Conservation (phyloP, 2,113 vertebrate genomes). For the Nannobrachium achirus region DNA sequence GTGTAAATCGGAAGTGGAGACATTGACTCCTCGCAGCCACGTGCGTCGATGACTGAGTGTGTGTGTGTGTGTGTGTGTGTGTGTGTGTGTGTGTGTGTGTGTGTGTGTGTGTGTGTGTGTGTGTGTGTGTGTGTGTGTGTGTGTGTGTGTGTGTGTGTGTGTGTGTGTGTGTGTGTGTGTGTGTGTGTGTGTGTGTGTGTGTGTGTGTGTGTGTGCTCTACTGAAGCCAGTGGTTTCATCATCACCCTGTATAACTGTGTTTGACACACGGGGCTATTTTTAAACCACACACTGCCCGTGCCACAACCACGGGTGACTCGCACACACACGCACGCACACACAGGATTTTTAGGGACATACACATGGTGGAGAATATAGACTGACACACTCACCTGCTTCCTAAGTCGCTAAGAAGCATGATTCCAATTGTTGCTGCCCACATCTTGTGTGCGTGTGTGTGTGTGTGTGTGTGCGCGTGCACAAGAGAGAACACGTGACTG, state of each 20-base stretch:
- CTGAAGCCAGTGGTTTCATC: slow-evolving; percentile 53
- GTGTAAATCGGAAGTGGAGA: not conserved
- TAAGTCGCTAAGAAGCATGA: slow-evolving; percentile 11
- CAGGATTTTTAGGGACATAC: slow-evolving; percentile 45
- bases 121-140: too few relatives aligned
- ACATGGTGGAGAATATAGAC: slow-evolving; percentile 26
- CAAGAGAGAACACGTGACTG: too few relatives aligned
- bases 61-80: not conserved
- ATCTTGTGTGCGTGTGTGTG: not conserved
- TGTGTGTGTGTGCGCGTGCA: not conserved
- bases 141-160: not conserved
- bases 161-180: slow-evolving; percentile 19
- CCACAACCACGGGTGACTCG: slow-evolving; percentile 53
- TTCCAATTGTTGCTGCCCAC: slow-evolving; percentile 36
- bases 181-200: slow-evolving; percentile 12
- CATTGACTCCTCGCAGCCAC: too few relatives aligned
- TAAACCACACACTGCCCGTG: slow-evolving; percentile 34
- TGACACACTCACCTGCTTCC: slow-evolving; percentile 1
- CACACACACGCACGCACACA: slow-evolving; percentile 20
- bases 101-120: too few relatives aligned
- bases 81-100: not conserved
- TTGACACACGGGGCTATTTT: slow-evolving; percentile 62
- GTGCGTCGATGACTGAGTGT: too few relatives aligned
- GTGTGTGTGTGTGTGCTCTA: slow-evolving; percentile 7
- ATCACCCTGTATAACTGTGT: slow-evolving; percentile 41